Conservation (phyloP, 2,797 vertebrate genomes). For the Halcyon badia region DNA sequence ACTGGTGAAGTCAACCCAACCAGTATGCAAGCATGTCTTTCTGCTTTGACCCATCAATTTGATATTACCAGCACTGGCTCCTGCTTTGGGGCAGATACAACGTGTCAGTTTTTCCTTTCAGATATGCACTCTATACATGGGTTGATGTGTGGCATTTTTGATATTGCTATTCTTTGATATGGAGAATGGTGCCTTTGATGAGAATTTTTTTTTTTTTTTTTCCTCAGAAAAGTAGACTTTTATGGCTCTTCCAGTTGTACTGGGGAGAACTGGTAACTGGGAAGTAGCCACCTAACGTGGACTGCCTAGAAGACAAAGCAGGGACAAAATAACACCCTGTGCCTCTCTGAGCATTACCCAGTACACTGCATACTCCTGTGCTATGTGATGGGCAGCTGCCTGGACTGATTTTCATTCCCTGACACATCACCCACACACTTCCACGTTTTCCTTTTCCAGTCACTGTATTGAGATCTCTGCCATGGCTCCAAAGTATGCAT, state of each 20-base stretch:
- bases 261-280: not conserved
- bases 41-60: not conserved
- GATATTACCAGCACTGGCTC: not conserved
- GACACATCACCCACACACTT: not conserved
- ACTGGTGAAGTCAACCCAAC: constrained; percentile 45
- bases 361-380: not conserved
- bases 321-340: not conserved
- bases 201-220: not conserved
- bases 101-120: not conserved
- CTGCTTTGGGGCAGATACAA: not conserved
- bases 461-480: not conserved
- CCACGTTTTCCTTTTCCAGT: not conserved
- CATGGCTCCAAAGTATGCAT: not conserved
- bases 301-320: not conserved
- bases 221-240: not conserved
- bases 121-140: not conserved
- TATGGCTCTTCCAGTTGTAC: not conserved
- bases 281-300: not conserved
- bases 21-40: not conserved
- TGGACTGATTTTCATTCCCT: not conserved
- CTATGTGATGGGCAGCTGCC: not conserved
- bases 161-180: not conserved
- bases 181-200: not conserved
- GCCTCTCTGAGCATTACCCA: not conserved
- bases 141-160: not conserved